Percentiles rank a stretch among this genome's conserved stretches.
Conservation (phyloP, 2,113 vertebrate genomes). For the Cryptoleucopteryx plumbea region DNA sequence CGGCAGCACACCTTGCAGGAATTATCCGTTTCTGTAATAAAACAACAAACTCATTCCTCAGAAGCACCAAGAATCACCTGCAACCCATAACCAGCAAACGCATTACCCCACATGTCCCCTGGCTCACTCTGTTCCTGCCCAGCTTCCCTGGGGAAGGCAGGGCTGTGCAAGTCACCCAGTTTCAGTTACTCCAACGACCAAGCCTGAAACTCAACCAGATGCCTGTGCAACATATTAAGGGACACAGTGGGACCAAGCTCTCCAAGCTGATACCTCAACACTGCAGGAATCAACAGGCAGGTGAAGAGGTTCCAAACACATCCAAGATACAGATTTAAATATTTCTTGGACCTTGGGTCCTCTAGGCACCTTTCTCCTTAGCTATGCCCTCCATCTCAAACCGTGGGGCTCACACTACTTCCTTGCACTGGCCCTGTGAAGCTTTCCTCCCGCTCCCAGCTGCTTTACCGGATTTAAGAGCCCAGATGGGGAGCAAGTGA, state of each 20-base stretch:
- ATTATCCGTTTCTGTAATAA: constrained; percentile 82
- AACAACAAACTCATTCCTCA: not conserved
- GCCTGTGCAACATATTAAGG: not conserved
- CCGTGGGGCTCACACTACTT: not conserved
- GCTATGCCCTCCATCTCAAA: not conserved
- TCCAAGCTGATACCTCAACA: not conserved
- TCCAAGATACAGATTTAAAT: not conserved
- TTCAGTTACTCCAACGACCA: fast-evolving
- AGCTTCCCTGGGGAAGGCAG: not conserved
- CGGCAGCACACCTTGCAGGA: constrained; percentile 97
- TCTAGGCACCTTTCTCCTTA: not conserved
- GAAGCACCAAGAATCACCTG: not conserved
- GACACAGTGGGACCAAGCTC: not conserved
- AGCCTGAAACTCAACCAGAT: not conserved
- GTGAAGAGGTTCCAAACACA: not conserved
- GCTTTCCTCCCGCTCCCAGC: not conserved
- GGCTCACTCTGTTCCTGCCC: not conserved
- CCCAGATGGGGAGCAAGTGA: not conserved
- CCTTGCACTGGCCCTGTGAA: not conserved
- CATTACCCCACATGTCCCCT: fast-evolving
- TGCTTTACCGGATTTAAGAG: not conserved
- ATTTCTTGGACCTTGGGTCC: not conserved
- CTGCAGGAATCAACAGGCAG: not conserved
- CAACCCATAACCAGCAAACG: not conserved
- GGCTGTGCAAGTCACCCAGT: fast-evolving